Percentiles rank a stretch among this genome's conserved stretches.
Evolutionary conservation across 1,140 invertebrate genomes (phyloP).

Genomic region (Ceratosolen solmsi): DNA sequence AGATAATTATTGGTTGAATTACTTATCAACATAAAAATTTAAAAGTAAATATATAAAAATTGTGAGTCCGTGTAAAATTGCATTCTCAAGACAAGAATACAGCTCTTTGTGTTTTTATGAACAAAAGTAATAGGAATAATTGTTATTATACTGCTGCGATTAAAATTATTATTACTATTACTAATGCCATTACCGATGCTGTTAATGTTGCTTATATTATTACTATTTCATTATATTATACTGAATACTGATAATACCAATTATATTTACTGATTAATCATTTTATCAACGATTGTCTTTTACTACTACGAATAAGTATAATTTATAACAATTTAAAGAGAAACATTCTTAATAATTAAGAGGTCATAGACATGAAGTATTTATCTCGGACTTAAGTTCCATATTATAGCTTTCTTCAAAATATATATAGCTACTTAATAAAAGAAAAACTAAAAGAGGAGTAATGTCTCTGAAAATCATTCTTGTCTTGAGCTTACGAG

Average conservation of each 20-base stretch:
- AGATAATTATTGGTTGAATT: conserved; percentile 69
- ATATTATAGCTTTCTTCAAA: background rate
- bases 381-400: background rate
- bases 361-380: background rate
- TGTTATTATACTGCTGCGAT: background rate
- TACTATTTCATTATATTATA: background rate
- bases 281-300: background rate
- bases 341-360: background rate
- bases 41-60: conserved; percentile 58
- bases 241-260: too few species aligned
- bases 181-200: background rate
- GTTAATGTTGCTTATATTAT: background rate
- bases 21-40: conserved; percentile 72
- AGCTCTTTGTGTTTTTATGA: background rate
- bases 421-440: conserved; percentile 26
- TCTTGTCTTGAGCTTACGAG: conserved; percentile 25
- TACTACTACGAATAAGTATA: background rate
- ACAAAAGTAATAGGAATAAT: background rate
- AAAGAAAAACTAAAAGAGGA: conserved; percentile 11
- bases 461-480: background rate
- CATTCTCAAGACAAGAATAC: conserved; percentile 60
- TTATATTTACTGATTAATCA: too few species aligned
- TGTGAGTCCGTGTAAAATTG: conserved; percentile 56
- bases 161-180: background rate
- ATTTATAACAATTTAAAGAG: background rate